Percentiles rank a stretch among this genome's conserved stretches.
Evolutionary conservation across 2,888 invertebrate genomes (phyloP).

Genomic region (Hedya salicella): DNA sequence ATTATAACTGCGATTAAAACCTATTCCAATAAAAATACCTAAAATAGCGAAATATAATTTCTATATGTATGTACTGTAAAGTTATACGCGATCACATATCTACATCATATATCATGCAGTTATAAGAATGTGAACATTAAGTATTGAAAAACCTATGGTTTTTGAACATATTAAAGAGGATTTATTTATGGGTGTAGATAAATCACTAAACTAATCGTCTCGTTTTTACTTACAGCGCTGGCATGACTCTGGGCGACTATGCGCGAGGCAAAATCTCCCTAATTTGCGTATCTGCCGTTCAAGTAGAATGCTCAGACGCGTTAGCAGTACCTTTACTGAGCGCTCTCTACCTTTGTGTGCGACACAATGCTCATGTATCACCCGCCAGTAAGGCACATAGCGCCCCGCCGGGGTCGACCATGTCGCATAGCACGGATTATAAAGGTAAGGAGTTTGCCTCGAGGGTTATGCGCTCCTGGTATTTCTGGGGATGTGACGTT

Average conservation of each 20-base stretch:
- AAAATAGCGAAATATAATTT: no score
- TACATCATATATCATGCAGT: no score
- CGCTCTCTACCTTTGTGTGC: slow-evolving; percentile 77
- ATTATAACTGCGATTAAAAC: no score
- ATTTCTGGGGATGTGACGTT: slow-evolving; percentile 4
- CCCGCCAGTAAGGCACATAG: slow-evolving; percentile 48
- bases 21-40: no score
- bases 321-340: slow-evolving; percentile 75
- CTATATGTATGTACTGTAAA: no score
- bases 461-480: slow-evolving; percentile 20
- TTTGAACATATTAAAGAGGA: no score
- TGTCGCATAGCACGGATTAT: slow-evolving; percentile 60
- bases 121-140: no score
- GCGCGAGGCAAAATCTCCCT: slow-evolving; percentile 69
- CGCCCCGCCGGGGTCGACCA: slow-evolving; percentile 56
- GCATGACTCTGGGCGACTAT: slow-evolving; percentile 72
- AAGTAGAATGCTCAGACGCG: slow-evolving; percentile 71
- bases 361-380: slow-evolving; percentile 64
- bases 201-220: no score
- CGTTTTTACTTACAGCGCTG: slow-evolving; percentile 70
- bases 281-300: slow-evolving; percentile 77
- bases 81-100: no score
- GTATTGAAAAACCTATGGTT: no score
- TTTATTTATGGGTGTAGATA: no score
- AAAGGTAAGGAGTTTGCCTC: slow-evolving; percentile 56